Evolutionary conservation across 1,140 invertebrate species (phyloP), one percentile per base, ranked within the genome.

Genomic region (Calephelis virginiensis): DNA sequence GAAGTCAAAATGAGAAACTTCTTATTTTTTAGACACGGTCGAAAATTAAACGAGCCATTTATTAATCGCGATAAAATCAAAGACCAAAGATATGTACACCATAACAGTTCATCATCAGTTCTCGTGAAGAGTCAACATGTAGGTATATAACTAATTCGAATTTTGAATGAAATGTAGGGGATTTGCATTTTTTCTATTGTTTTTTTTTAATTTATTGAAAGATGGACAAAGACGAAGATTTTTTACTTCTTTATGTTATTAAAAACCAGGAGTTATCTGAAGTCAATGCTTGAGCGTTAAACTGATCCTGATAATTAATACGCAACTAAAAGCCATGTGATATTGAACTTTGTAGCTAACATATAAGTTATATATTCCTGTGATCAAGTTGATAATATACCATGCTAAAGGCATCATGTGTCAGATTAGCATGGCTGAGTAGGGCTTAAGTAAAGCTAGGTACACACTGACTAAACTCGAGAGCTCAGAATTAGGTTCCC

Each of bases 351-450:
- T 56, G 8, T 28, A 3, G 6, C 8, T 12, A 10, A 12, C 0
- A 1, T 5, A 37, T 56, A 56, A 56, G 28, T 28, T 14, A 11
- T 28, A 56, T 37, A 56, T 56, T 56, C 17, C 17, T 6, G 13
- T 56, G 50, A 37, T 37, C 28, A 9, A 28, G 28, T 56, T 56
- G 17, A 56, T 56, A 56, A 56, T 17, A 56, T 17, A 12, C 50
- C 28, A 56, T 28, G 50, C 50, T 56, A 56, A 56, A 56, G 50
- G 50, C 50, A 56, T 56, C 50, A 56, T 56, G 50, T 56, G 50
- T 56, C 50, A 56, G 50, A 56, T 56, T 56, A 56, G 28, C 50
- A 56, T 56, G 50, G 50, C 50, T 56, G 50, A 56, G 50, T 56
- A 56, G 50, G 50, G 28, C 50, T 56, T 56, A 56, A 53, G 50